Conservation (phyloP, 2,113 vertebrate genomes). For the Mola mola region DNA sequence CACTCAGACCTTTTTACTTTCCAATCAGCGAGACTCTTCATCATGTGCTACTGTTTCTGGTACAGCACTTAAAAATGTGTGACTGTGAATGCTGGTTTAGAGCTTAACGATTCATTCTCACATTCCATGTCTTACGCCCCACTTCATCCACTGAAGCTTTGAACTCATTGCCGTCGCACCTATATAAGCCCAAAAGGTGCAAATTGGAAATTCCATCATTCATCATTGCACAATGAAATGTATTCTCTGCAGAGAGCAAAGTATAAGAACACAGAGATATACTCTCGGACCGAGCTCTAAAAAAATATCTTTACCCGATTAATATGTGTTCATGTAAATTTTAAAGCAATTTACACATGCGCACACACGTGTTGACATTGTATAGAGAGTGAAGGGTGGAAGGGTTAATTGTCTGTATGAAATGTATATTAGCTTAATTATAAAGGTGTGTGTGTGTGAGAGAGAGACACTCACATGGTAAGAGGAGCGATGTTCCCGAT, state of each 20-base stretch:
- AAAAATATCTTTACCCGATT: too few species aligned
- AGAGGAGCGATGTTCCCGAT: constrained; percentile 92
- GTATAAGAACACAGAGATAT: background rate
- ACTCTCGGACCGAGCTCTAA: too few species aligned
- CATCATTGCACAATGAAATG: background rate
- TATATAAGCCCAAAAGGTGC: background rate
- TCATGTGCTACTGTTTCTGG: background rate
- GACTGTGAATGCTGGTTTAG: background rate
- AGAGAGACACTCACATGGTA: constrained; percentile 87
- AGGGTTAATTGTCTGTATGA: constrained; percentile 1
- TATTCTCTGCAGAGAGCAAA: background rate
- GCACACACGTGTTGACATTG: too few species aligned
- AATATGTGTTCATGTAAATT: too few species aligned
- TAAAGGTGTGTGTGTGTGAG: background rate
- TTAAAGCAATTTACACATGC: too few species aligned
- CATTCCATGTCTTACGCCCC: background rate
- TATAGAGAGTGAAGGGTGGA: background rate
- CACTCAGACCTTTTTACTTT: background rate
- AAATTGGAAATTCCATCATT: background rate
- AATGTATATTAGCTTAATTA: background rate
- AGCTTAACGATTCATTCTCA: constrained; percentile 13
- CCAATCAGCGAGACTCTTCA: background rate
- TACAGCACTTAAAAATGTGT: background rate
- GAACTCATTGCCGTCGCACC: background rate
- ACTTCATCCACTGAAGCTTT: constrained; percentile 1